A percentile compares a stretch with the other conserved stretches of the same genome.
Evolutionary conservation across 2,797 vertebrate genomes (phyloP).

Genomic region (Anniella stebbinsi): DNA sequence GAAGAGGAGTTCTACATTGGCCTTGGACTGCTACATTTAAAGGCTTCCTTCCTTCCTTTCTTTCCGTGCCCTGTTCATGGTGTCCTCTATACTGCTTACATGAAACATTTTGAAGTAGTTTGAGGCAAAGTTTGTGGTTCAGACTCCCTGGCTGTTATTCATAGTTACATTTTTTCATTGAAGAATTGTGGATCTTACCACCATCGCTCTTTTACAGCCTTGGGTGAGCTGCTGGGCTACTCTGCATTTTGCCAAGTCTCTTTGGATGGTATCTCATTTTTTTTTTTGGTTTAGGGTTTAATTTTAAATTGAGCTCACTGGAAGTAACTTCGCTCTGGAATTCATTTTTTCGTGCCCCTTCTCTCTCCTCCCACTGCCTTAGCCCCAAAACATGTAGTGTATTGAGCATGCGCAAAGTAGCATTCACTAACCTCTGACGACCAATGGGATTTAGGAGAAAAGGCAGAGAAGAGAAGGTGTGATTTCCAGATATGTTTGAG

Average conservation of each 20-base stretch:
- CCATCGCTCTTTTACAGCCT: not conserved
- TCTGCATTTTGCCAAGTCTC: not conserved
- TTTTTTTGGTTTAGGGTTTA: slow-evolving; percentile 4
- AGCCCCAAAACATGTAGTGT: not conserved
- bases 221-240: not conserved
- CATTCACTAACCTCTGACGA: not conserved
- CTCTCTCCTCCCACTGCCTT: not conserved
- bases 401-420: not conserved
- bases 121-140: not conserved
- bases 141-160: not conserved
- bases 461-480: not conserved
- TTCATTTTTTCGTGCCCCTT: not conserved
- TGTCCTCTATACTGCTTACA: not conserved
- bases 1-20: not conserved
- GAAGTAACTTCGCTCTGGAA: not conserved
- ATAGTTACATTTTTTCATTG: not conserved
- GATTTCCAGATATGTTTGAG: not conserved
- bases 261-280: not conserved
- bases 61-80: not conserved
- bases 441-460: not conserved
- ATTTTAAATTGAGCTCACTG: not conserved
- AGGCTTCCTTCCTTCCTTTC: not conserved
- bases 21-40: not conserved
- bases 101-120: not conserved
- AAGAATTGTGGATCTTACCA: not conserved